Evolutionary conservation across 1,140 invertebrate genomes (phyloP).

Genomic region (Drusus annulatus): DNA sequence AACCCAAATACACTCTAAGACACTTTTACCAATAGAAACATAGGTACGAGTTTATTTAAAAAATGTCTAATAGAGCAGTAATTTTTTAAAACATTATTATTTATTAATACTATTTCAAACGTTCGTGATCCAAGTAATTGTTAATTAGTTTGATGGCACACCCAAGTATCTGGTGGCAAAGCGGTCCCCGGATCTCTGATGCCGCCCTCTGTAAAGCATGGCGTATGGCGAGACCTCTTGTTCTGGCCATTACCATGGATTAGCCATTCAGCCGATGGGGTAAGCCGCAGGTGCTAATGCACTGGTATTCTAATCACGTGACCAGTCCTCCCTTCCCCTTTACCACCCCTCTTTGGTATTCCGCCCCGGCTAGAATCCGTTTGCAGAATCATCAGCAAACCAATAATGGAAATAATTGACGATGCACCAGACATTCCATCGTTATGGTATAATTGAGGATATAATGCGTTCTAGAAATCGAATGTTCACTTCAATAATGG

Average conservation of each 20-base stretch:
- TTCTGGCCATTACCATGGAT: slow-evolving; percentile 37
- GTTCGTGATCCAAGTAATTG: no score
- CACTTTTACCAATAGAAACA: no score
- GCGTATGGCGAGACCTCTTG: background rate
- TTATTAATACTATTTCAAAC: no score
- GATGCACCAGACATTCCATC: background rate
- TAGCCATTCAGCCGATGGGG: slow-evolving; percentile 26
- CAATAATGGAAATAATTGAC: slow-evolving; percentile 1
- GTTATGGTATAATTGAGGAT: background rate
- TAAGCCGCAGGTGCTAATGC: slow-evolving; percentile 49
- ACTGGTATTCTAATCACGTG: slow-evolving; percentile 55
- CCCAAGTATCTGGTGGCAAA: no score
- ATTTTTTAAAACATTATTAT: no score
- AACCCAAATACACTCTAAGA: no score
- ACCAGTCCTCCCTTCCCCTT: background rate
- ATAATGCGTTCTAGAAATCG: background rate
- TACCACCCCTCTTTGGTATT: no score
- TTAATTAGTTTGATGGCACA: no score
- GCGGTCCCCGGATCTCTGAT: no score
- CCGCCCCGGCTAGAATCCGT: background rate
- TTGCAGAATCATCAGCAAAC: slow-evolving; percentile 23
- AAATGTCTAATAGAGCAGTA: no score
- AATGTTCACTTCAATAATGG: background rate
- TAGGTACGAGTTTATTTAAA: no score
- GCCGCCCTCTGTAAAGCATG: no score